A percentile compares a stretch with the other conserved stretches of the same genome.
phyloP scores from a whole-genome alignment of 2,888 invertebrate genomes.

The Myopa testacea region DNA sequence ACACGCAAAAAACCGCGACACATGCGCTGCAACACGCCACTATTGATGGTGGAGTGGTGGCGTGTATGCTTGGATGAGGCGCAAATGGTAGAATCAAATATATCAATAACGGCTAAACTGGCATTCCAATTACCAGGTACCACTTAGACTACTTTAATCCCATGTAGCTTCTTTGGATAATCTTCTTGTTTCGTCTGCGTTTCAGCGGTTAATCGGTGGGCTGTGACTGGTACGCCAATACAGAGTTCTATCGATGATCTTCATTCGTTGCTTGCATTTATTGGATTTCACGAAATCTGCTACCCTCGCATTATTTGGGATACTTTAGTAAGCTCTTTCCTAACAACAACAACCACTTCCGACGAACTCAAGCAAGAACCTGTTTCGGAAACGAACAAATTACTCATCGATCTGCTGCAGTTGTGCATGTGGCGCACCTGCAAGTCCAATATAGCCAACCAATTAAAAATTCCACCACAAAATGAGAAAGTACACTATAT shows the following conservation, averaged over 20 bases:
- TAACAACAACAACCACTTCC: constrained; percentile 41
- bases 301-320: constrained; percentile 56
- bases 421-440: constrained; percentile 75
- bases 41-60: constrained; percentile 81
- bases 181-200: background rate
- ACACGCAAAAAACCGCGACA: constrained; percentile 75
- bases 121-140: constrained; percentile 59
- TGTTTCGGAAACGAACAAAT: constrained; percentile 28
- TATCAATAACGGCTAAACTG: constrained; percentile 71
- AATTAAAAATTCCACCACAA: constrained; percentile 77
- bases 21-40: constrained; percentile 74
- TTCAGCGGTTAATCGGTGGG: constrained; percentile 76
- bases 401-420: constrained; percentile 56
- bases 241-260: constrained; percentile 72
- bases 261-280: constrained; percentile 63
- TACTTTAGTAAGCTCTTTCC: constrained; percentile 55
- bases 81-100: constrained; percentile 79
- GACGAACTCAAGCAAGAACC: too few relatives aligned
- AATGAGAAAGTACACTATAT: constrained; percentile 72
- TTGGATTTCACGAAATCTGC: constrained; percentile 63
- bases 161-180: background rate
- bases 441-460: constrained; percentile 76
- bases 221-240: constrained; percentile 80
- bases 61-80: constrained; percentile 83
- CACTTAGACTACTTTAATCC: background rate